These are phyloP conservation scores for Eucidaris tribuloides DNA, from an alignment of 35 echinoderm and acorn worm genomes.

Conservation along the genomic window DNA sequence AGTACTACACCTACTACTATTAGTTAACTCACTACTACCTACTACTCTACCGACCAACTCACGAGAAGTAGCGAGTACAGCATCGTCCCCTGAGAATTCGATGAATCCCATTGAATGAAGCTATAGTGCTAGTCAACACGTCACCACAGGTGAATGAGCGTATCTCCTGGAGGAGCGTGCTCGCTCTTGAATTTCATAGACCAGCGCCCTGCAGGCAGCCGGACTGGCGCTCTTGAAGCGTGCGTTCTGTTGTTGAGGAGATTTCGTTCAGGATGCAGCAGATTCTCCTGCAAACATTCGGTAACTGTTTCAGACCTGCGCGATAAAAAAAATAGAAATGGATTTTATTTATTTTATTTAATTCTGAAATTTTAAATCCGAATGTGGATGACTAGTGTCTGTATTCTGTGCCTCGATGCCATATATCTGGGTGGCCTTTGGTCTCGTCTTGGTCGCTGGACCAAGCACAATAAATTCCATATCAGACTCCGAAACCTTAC, in stretches of 20 bases:
- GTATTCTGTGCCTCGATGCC: too few species aligned
- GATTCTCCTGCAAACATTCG: slow-evolving; percentile 97
- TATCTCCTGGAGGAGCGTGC: slow-evolving; percentile 96
- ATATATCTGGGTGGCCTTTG: too few species aligned
- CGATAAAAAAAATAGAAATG: not conserved
- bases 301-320: slow-evolving; percentile 94
- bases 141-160: slow-evolving; percentile 89
- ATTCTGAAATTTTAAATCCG: too few species aligned
- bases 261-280: slow-evolving; percentile 96
- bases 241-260: slow-evolving; percentile 95
- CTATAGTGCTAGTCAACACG: slow-evolving; percentile 87
- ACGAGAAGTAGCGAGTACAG: slow-evolving; percentile 94
- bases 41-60: too few species aligned
- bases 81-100: slow-evolving; percentile 93
- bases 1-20: too few species aligned
- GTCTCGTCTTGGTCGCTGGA: too few species aligned
- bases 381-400: too few species aligned
- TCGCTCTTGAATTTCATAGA: slow-evolving; percentile 99
- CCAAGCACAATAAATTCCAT: too few species aligned
- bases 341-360: too few species aligned
- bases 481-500: too few species aligned
- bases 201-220: slow-evolving; percentile 93
- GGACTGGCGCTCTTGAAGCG: slow-evolving; percentile 91
- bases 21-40: too few species aligned
- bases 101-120: slow-evolving; percentile 95